Conservation (phyloP, 2,888 invertebrate genomes). For the Leptinotarsa peninsularis region DNA sequence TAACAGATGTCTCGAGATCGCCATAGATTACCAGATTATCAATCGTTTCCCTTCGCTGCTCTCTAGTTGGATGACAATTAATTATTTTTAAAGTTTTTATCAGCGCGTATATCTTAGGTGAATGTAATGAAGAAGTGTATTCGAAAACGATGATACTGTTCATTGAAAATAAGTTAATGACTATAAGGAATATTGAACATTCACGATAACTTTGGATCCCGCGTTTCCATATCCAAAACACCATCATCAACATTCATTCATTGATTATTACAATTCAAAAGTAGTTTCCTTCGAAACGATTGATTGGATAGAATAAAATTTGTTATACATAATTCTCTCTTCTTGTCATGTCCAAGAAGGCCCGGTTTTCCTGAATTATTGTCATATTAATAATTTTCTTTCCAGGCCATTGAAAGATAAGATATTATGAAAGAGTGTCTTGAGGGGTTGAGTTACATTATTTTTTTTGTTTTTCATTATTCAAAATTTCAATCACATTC, state of each 20-base stretch:
- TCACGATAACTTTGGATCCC: not conserved
- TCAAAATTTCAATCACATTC: too few relatives aligned
- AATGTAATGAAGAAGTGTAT: slow-evolving; percentile 4
- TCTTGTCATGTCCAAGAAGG: not conserved
- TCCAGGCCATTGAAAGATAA: too few relatives aligned
- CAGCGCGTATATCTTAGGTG: not conserved
- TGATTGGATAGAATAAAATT: too few relatives aligned
- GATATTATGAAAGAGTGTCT: too few relatives aligned
- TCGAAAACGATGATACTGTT: not conserved
- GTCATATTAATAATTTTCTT: too few relatives aligned
- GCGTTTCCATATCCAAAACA: not conserved
- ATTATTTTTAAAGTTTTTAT: not conserved
- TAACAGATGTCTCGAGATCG: slow-evolving; percentile 1
- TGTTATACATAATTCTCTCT: not conserved
- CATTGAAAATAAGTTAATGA: not conserved
- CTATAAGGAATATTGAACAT: not conserved
- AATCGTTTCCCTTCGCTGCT: slow-evolving; percentile 4
- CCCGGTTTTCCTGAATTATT: too few relatives aligned
- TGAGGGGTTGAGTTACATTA: too few relatives aligned
- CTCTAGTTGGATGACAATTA: not conserved
- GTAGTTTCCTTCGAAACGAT: too few relatives aligned
- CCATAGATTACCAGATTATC: not conserved
- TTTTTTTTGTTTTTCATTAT: too few relatives aligned
- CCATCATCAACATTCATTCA: too few relatives aligned
- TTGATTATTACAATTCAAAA: too few relatives aligned